phyloP scores from a whole-genome alignment of 2,113 vertebrate species.

The Scatophagus argus region DNA sequence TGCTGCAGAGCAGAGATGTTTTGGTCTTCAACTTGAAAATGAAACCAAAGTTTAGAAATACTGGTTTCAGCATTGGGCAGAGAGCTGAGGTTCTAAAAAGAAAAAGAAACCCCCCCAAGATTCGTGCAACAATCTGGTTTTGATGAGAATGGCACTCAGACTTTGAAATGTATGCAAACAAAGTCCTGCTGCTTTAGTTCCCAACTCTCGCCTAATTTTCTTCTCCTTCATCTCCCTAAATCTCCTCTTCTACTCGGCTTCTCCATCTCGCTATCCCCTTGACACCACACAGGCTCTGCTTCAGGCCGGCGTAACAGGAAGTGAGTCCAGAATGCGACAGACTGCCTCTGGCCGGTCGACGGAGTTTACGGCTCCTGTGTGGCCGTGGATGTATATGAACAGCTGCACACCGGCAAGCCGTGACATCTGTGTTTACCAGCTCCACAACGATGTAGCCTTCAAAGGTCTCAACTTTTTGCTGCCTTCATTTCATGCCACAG shows the following conservation, averaged over 20 bases:
- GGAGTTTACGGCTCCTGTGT: conserved; percentile 24
- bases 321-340: conserved; percentile 36
- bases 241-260: conserved; percentile 19
- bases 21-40: conserved; percentile 23
- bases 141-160: conserved; percentile 35
- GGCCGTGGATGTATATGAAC: conserved; percentile 36
- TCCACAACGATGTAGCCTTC: conserved; percentile 19
- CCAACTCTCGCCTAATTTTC: conserved; percentile 17
- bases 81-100: conserved; percentile 7
- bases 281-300: background rate
- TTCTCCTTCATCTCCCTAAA: conserved; percentile 24
- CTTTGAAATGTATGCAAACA: conserved; percentile 47
- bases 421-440: conserved; percentile 57
- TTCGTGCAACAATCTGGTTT: conserved; percentile 43
- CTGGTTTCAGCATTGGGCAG: conserved; percentile 12
- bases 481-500: conserved; percentile 31
- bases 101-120: no score
- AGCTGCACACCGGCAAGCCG: conserved; percentile 27
- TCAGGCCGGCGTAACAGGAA: conserved; percentile 38
- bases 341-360: conserved; percentile 23
- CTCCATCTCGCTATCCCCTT: conserved; percentile 23
- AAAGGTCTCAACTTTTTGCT: conserved; percentile 33
- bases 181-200: conserved; percentile 38
- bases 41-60: conserved; percentile 21
- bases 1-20: conserved; percentile 44